phyloP scores from a whole-genome alignment of 2,797 vertebrate genomes.

The Phrynocephalus vlangalii region DNA sequence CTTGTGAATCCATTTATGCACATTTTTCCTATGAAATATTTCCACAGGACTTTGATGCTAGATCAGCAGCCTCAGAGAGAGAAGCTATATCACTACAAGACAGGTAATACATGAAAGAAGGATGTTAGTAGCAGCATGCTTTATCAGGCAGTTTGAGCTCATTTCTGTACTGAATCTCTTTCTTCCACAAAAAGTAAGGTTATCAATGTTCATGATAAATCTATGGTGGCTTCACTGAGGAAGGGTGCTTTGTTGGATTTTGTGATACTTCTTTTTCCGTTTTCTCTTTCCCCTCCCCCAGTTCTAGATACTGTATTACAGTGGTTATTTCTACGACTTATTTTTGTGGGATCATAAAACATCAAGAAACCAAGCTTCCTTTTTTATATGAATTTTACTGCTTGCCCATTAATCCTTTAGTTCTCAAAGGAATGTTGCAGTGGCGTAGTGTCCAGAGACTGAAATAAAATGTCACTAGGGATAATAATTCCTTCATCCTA shows the following conservation, averaged over 20 bases:
- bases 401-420: slow-evolving; percentile 35
- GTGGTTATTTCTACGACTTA: slow-evolving; percentile 46
- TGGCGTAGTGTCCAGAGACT: neutral
- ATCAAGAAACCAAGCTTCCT: slow-evolving; percentile 34
- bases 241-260: slow-evolving; percentile 37
- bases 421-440: slow-evolving; percentile 33
- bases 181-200: slow-evolving; percentile 35
- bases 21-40: slow-evolving; percentile 66
- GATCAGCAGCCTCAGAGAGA: slow-evolving; percentile 53
- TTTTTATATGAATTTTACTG: neutral
- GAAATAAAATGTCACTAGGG: neutral
- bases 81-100: slow-evolving; percentile 47
- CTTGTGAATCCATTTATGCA: slow-evolving; percentile 48
- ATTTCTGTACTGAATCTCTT: slow-evolving; percentile 26
- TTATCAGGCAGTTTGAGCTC: slow-evolving; percentile 37
- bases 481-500: neutral
- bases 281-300: neutral
- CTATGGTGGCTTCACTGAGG: slow-evolving; percentile 38
- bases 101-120: slow-evolving; percentile 62
- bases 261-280: slow-evolving; percentile 17
- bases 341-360: slow-evolving; percentile 62
- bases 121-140: slow-evolving; percentile 30
- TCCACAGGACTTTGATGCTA: slow-evolving; percentile 65
- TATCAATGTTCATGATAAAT: slow-evolving; percentile 34
- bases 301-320: neutral